Base-by-base conservation (phyloP, 2,113 vertebrate species). In the Tetraodon nigroviridis region DNA sequence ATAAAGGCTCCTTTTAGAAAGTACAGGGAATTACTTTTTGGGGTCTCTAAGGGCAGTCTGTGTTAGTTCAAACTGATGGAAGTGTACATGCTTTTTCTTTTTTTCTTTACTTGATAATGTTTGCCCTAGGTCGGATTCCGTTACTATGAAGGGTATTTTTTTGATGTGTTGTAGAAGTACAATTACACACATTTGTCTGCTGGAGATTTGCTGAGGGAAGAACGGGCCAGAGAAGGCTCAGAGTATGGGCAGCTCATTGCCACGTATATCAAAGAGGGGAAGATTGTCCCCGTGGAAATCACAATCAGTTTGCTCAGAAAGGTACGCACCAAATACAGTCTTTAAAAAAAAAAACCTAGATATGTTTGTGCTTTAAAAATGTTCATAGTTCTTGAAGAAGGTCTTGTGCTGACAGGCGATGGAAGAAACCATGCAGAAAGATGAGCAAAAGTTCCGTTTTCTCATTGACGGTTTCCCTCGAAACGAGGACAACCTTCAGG, bases 401-500 rank as follows among this genome's bases (percentile, higher is more conserved):
- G 24, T 27, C 24, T 4, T 24, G 5, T 49, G 40, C 60, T 20
- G 6, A 14, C 42, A 92, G 90, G 88, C 87, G 0, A 92, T 92
- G 87, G 85, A 90, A 65, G 86, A 94, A 79, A 95, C 94, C 48
- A 99, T 97, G 92, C 80, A 92, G 84, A 69, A 87, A 75, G 92
- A 93, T 65, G 83, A 87, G 47, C 88, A 92, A 65, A 98, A 92
- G 87, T 94, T 91, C 82, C 92, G 92, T 63, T 98, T 99, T 87
- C 93, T 99, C 67, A 98, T 99, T 71, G 97, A 98, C 64, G 97
- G 96, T 45, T 99, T 99, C 81, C 97, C 97, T 37, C 94, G 97
- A 63, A 98, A 99, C 68, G 86, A 97, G 86, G 94, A 98, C 88
- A 99, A 99, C 85, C 92, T 99, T 72, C 89, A 94, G 80, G 97